Evolutionary conservation across 2,113 vertebrate species (phyloP).

Genomic region (Hiodon alosoides): DNA sequence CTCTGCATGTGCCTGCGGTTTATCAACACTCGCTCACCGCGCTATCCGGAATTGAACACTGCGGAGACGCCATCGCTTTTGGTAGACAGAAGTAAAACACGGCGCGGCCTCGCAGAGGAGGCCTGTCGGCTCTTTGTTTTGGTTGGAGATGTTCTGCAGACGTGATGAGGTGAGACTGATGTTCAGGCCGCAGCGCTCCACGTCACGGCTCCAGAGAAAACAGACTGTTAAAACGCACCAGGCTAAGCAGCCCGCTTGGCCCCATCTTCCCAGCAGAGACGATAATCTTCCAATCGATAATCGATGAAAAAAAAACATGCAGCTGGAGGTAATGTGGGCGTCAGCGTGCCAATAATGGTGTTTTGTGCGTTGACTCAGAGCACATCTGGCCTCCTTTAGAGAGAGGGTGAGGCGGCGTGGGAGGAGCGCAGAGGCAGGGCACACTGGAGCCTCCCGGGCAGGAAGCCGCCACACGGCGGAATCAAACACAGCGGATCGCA

Average conservation of each 20-base stretch:
- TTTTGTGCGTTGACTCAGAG: too few relatives aligned
- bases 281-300: too few relatives aligned
- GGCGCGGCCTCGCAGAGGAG: not conserved
- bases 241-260: not conserved
- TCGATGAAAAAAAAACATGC: not conserved
- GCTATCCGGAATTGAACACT: not conserved
- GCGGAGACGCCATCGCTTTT: too few relatives aligned
- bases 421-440: constrained; percentile 15
- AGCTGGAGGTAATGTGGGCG: not conserved
- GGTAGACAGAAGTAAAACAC: not conserved
- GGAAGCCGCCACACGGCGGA: constrained; percentile 59
- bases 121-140: not conserved
- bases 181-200: not conserved
- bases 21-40: not conserved
- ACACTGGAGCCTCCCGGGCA: not conserved
- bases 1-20: not conserved
- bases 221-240: not conserved
- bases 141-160: not conserved
- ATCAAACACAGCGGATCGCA: constrained; percentile 61
- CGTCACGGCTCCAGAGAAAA: not conserved
- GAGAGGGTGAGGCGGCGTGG: constrained; percentile 33
- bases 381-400: not conserved
- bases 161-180: constrained; percentile 3
- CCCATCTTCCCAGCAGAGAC: not conserved
- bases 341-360: too few relatives aligned